Conservation (phyloP, 2,113 vertebrate species). For the Circaetus gallicus region DNA sequence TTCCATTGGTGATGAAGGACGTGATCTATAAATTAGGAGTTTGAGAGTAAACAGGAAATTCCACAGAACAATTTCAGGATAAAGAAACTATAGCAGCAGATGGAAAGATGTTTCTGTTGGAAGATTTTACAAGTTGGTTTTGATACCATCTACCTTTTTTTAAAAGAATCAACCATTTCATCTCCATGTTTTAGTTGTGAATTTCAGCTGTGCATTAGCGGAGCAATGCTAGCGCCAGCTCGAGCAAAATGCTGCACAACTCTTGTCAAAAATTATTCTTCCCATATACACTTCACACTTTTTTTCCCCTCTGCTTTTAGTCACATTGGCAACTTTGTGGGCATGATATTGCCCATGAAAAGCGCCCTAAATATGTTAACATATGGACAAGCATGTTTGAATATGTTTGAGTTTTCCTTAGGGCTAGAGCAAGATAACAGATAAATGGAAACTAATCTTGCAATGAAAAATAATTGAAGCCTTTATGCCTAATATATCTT, state of each 20-base stretch:
- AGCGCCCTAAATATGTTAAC: background rate
- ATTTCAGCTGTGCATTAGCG: background rate
- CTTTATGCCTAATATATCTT: background rate
- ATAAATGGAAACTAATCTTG: background rate
- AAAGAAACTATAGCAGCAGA: slow-evolving; percentile 65
- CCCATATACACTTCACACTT: background rate
- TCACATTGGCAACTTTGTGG: background rate
- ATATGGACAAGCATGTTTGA: background rate
- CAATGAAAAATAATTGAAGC: background rate
- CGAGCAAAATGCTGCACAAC: background rate
- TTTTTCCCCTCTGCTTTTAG: background rate
- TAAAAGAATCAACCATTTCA: background rate
- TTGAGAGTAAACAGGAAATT: slow-evolving; percentile 70
- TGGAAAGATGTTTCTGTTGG: slow-evolving; percentile 60
- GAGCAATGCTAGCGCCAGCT: background rate
- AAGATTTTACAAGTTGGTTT: slow-evolving; percentile 31
- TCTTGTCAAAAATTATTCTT: background rate
- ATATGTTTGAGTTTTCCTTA: background rate
- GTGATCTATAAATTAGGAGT: slow-evolving; percentile 68
- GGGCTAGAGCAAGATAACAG: background rate
- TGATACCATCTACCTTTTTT: slow-evolving; percentile 42
- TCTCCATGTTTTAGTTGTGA: background rate
- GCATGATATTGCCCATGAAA: background rate
- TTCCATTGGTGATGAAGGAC: slow-evolving; percentile 27
- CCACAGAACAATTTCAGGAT: slow-evolving; percentile 70